These are phyloP conservation scores for Parasteatoda lunata DNA, from an alignment of 2,888 invertebrate species.

Conservation along the genomic window DNA sequence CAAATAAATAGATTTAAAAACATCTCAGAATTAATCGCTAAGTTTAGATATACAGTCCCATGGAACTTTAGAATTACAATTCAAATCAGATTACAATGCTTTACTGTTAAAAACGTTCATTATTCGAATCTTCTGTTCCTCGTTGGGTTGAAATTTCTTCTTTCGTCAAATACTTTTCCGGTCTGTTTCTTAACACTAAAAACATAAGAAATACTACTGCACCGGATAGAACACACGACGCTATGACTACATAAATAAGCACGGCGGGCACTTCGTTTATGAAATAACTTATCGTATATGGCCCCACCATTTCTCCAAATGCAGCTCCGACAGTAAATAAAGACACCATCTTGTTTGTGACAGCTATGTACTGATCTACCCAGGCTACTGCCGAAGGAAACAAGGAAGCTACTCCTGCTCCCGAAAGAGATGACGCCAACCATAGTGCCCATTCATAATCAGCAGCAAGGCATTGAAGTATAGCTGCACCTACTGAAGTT, in stretches of 20 bases:
- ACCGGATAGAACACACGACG: conserved; percentile 11
- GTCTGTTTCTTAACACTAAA: conserved; percentile 23
- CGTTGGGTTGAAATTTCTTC: conserved; percentile 14
- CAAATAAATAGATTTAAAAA: too few species aligned
- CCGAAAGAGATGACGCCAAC: conserved; percentile 74
- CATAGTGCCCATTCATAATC: conserved; percentile 72
- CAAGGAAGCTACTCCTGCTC: conserved; percentile 75
- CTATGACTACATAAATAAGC: conserved; percentile 74
- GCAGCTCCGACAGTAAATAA: conserved; percentile 75
- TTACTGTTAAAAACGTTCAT: too few species aligned
- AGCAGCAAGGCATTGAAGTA: conserved; percentile 72
- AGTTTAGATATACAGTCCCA: too few species aligned
- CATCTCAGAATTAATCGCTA: too few species aligned
- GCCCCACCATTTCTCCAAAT: conserved; percentile 75
- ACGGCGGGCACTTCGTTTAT: conserved; percentile 73
- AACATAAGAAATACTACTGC: conserved; percentile 31
- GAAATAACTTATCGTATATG: conserved; percentile 73
- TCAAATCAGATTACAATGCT: too few species aligned
- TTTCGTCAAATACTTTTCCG: conserved; percentile 38
- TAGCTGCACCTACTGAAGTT: conserved; percentile 72
- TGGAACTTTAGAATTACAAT: too few species aligned
- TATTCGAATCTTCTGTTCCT: too few species aligned
- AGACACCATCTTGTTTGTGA: conserved; percentile 75
- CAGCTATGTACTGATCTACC: conserved; percentile 75
- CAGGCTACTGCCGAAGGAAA: conserved; percentile 76